phyloP scores from a whole-genome alignment of 2,113 vertebrate species.

The Albula goreensis region DNA sequence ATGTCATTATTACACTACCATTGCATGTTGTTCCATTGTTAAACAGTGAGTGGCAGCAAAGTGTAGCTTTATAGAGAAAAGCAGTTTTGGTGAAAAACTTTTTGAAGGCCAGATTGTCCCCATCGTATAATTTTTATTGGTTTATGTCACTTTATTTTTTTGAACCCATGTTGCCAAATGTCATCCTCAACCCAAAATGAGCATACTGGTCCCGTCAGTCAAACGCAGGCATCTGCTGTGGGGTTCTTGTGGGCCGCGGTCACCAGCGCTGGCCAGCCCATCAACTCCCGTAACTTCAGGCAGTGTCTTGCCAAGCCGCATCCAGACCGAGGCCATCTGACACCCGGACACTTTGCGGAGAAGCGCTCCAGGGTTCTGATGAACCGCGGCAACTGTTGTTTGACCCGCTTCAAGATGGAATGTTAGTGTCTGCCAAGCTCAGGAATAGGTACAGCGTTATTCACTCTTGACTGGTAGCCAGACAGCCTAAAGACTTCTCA shows the following conservation, averaged over 20 bases:
- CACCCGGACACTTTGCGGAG: neutral
- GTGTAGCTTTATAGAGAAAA: neutral
- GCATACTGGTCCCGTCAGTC: too few relatives aligned
- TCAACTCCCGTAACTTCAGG: neutral
- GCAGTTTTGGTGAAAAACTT: neutral
- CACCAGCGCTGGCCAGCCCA: neutral
- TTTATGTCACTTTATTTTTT: neutral
- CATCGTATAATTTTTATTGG: neutral
- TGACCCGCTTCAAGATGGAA: neutral
- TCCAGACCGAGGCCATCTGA: neutral
- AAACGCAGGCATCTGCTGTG: neutral
- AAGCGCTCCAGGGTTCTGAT: neutral
- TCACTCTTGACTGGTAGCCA: neutral
- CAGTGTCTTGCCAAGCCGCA: neutral
- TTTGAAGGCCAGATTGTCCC: neutral
- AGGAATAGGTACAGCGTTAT: neutral
- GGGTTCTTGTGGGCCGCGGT: neutral
- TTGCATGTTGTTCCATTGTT: neutral
- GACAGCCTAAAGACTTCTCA: neutral
- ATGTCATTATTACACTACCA: too few relatives aligned
- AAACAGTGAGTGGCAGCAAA: slow-evolving; percentile 27
- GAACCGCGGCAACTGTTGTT: neutral
- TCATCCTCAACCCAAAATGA: too few relatives aligned
- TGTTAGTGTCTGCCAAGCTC: neutral
- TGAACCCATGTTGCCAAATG: neutral